Evolutionary conservation across 2,113 vertebrate species (phyloP).

Genomic region (Chionis minor): DNA sequence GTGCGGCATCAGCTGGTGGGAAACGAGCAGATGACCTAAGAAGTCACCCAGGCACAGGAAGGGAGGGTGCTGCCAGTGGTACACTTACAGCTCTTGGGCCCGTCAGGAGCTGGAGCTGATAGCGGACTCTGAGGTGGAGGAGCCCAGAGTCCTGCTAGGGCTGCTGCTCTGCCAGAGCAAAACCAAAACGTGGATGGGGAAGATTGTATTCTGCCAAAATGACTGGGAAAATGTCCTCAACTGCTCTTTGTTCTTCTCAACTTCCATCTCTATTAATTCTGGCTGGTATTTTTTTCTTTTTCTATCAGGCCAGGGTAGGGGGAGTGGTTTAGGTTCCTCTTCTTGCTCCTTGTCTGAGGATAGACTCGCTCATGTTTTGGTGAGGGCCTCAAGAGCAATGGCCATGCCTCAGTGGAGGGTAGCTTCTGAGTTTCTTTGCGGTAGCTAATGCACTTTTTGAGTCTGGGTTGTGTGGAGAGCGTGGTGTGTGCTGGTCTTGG

Average conservation of each 20-base stretch:
- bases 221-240: not conserved
- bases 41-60: not conserved
- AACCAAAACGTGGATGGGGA: not conserved
- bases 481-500: not conserved
- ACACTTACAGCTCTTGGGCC: not conserved
- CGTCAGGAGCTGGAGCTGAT: not conserved
- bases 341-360: not conserved
- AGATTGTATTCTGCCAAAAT: not conserved
- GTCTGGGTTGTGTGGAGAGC: not conserved
- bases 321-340: not conserved
- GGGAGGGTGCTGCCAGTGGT: not conserved
- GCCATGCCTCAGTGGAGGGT: not conserved
- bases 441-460: not conserved
- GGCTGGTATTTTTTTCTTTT: not conserved
- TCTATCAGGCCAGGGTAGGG: not conserved
- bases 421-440: not conserved
- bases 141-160: rapidly evolving
- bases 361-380: not conserved
- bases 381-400: not conserved
- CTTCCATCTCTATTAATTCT: not conserved
- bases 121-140: not conserved
- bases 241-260: not conserved
- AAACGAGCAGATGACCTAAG: not conserved
- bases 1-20: not conserved
- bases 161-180: not conserved